Base-by-base conservation (phyloP, 2,888 invertebrate genomes). In the Scaptodrosophila latifasciaeformis region DNA sequence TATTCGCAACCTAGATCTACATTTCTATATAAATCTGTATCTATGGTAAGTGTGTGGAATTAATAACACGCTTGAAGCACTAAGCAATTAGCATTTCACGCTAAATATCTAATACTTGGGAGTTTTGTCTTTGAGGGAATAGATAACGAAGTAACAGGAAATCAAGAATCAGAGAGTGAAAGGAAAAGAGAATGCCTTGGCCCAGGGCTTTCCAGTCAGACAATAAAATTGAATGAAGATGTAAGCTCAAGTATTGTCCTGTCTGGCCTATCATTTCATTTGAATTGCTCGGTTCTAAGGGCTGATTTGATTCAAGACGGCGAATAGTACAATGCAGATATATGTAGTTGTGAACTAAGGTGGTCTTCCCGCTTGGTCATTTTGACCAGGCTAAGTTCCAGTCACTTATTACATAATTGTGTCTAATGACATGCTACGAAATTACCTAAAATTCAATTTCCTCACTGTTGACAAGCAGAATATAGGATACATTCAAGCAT, bases 371-470 rank as follows among this genome's bases (percentile, higher is more conserved):
- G n/a, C n/a, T n/a, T n/a, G n/a, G n/a, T n/a, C n/a, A n/a, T n/a
- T n/a, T n/a, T n/a, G n/a, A n/a, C n/a, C n/a, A n/a, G 9, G 9
- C 27, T 27, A 27, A 18, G 18, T 62, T 35, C 12, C 10, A 18
- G 21, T 47, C 59, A 60, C 55, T 57, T 67, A 78, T 67, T 67
- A 59, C 57, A 57, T 79, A 75, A 75, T 75, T 75, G 71, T 64
- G 54, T 49, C 64, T 78, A 78, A 74, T 72, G 70, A 57, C 59
- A 74, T 68, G 71, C 79, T 78, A 75, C 62, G 63, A 78, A 68
- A 68, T 77, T 77, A 60, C 59, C 60, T 47, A 49, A 78, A 74
- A 78, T 78, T 78, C 60, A 70, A 74, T 78, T 74, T 78, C 59
- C 75, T 24, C 35, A 51, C 49, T 39, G 39, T 37, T 48, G 39